Evolutionary conservation across 2,113 vertebrate genomes (phyloP), one percentile per base, ranked within the genome.

Genomic region (Cromileptes altivelis): DNA sequence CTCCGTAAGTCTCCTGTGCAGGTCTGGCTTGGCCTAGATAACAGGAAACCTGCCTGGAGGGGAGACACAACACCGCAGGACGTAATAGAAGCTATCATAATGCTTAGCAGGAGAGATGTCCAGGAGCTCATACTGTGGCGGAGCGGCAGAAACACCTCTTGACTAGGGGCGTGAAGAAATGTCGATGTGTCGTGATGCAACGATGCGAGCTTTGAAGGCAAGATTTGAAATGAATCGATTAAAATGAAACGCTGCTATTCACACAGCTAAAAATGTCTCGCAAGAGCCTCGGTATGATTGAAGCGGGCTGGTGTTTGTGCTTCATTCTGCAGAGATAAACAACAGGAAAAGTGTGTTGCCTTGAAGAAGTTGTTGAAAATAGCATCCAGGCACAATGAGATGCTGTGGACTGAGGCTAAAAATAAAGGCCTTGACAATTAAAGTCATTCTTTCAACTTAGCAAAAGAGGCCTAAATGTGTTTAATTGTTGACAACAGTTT

Each of bases 21-120:
- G 86, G 67, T 89, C 90, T 93, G 92, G 82, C 87, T 80, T 61
- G 90, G 92, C 91, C 88, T 86, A 91, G 94, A 95, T 95, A 95
- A 94, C 90, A 70, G 85, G 78, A 84, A 90, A 81, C 81, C 84
- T 85, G 92, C 90, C 94, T 85, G 91, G 86, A 91, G 93, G 91
- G 86, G 85, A 88, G 91, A 89, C 87, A 89, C 90, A 85, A 81
- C 92, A 89, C 93, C 50, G 90, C 91, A 84, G 92, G 94, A 91
- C 55, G 89, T 90, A 92, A 93, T 87, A 69, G 89, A 90, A 91
- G 90, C 92, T 90, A 93, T 94, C 92, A 94, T 89, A 87, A 91
- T 37, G 87, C 88, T 90, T 86, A 86, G 93, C 91, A 71, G 92
- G 89, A 93, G 90, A 85, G 67, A 77, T 82, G 92, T 93, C 91